Conservation (phyloP, 1,140 invertebrate species). For the Hormaphis cornu region DNA sequence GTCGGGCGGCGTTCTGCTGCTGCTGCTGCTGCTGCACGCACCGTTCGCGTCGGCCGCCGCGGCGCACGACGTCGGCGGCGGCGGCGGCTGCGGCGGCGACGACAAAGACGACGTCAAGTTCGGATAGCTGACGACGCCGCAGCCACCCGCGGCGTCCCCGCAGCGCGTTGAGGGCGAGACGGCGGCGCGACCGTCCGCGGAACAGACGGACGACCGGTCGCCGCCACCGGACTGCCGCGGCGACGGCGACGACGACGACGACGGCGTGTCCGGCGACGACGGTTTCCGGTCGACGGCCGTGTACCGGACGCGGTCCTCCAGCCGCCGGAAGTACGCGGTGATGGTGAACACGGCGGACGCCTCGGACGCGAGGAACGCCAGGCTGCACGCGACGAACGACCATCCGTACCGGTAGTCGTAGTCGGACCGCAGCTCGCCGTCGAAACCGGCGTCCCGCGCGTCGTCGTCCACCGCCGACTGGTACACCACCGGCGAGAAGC, state of each 20-base stretch:
- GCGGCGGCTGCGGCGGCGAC: neutral
- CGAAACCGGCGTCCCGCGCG: neutral
- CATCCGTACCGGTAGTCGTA: constrained; percentile 58
- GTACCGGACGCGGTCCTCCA: constrained; percentile 56
- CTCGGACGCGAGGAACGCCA: constrained; percentile 56
- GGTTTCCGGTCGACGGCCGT: constrained; percentile 53
- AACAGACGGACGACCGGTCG: constrained; percentile 1
- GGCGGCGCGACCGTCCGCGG: neutral
- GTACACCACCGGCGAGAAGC: constrained; percentile 44
- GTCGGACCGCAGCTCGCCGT: constrained; percentile 38
- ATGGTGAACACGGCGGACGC: constrained; percentile 55
- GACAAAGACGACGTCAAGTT: too few species aligned
- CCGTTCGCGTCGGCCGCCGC: neutral
- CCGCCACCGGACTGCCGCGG: neutral
- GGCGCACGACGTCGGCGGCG: neutral
- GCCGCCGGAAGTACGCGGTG: constrained; percentile 52
- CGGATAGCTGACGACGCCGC: neutral
- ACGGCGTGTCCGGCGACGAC: constrained; percentile 43
- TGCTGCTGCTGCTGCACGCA: neutral
- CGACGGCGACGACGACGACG: neutral
- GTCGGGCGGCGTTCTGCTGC: constrained; percentile 12
- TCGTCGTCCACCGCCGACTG: constrained; percentile 28
- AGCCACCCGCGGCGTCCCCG: neutral
- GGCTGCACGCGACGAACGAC: constrained; percentile 58
- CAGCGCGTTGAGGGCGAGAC: neutral